Base-by-base conservation (phyloP, 2,888 invertebrate genomes). In the Pterostichus madidus region DNA sequence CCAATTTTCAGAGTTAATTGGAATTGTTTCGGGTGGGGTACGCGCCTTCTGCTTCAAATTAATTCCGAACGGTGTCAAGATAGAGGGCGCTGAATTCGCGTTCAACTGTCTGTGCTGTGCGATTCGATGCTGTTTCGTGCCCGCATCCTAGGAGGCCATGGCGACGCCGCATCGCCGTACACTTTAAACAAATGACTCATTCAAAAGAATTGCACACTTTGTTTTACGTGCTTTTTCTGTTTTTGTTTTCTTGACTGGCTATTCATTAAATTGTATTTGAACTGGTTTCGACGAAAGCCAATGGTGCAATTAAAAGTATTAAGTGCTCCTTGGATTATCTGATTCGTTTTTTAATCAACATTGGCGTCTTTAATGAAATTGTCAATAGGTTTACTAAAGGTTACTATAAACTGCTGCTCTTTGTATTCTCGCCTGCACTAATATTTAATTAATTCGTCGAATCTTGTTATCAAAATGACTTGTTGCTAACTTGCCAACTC, bases 31-130 rank as follows among this genome's bases (percentile, higher is more conserved):
- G 80, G 59, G 75, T 52, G 68, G 61, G 35, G 73, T 56, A 78
- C 24, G 68, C 80, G 83, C 76, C 76, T 80, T 83, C 79, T 83
- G 79, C 59, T 78, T 79, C 80, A 83, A 83, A 83, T 83, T 83
- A 83, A 83, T 83, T 83, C 80, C 52, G 80, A 80, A 71, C 71
- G 80, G 83, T 83, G 83, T 83, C 83, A 83, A 83, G 83, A 80
- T 79, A 61, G 79, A 56, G 79, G 76, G 68, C 46, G 68, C 53
- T 17, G 83, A 53, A 46, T 82, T 82, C 61, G 52, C 49, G 32
- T 75, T 73, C 73, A 49, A 73, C 73, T 49, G 64, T 75, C 75
- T 35, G 53, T 75, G 73, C 73, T 24, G 31, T 44, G 53, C 52
- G 46, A 46, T 73, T 73, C 46, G 32, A 64, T n/a, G 35, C 32